Conservation (phyloP, 1,140 invertebrate species). For the Leptinotarsa defecta region DNA sequence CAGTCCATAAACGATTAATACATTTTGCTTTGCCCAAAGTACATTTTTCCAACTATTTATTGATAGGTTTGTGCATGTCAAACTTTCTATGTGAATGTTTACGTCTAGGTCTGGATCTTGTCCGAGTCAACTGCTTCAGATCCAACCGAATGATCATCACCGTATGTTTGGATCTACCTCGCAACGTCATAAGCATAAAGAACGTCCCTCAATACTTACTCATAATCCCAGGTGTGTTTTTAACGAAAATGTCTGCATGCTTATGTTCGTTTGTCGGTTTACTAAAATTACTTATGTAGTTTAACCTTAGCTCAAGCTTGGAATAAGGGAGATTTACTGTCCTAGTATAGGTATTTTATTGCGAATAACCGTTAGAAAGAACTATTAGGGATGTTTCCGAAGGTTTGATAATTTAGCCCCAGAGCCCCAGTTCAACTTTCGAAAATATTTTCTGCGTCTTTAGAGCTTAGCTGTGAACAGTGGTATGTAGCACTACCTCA, state of each 20-base stretch:
- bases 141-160: conserved; percentile 57
- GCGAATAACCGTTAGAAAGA: too few species aligned
- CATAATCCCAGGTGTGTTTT: conserved; percentile 49
- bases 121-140: conserved; percentile 81
- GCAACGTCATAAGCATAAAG: conserved; percentile 54
- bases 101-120: conserved; percentile 83
- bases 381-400: too few species aligned
- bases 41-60: too few species aligned
- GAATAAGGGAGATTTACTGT: background rate
- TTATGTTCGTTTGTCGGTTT: too few species aligned
- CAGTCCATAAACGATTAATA: background rate
- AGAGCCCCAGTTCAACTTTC: too few species aligned
- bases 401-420: too few species aligned
- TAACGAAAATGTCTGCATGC: conserved; percentile 13
- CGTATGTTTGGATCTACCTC: conserved; percentile 51
- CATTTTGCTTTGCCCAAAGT: conserved; percentile 5
- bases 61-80: conserved; percentile 33
- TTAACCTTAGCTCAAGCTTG: too few species aligned
- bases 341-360: too few species aligned
- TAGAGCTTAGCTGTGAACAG: too few species aligned
- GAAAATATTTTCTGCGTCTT: too few species aligned
- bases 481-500: too few species aligned
- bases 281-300: too few species aligned
- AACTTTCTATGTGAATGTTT: conserved; percentile 41
- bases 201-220: conserved; percentile 49